Base-by-base conservation (phyloP, 2,797 vertebrate genomes). In the Gallinago solitaria region DNA sequence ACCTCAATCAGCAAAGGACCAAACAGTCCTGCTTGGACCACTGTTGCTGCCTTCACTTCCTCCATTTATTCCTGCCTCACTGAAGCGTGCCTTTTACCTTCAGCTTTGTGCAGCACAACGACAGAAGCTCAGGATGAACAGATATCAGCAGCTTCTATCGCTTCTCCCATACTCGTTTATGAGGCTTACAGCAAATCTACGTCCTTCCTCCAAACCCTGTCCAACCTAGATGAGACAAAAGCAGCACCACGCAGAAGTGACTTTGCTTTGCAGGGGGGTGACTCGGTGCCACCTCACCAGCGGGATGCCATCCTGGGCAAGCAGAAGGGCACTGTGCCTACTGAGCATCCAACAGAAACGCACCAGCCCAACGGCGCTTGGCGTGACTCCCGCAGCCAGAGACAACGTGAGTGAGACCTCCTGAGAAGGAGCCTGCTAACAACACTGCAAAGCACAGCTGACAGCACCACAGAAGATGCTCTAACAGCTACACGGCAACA, bases 211-310 rank as follows among this genome's bases (percentile, higher is more conserved):
- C 76, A 93, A 91, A 93, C 32, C 75, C 57, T 48, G 12, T 63
- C 92, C 37, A 70, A 67, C 13, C 20, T 82, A 77, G 82, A 69
- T 16, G 19, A 88, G 23, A 74, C 73, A 91, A 93, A 76, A 6
- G 4, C 47, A 83, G 74, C 37, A 70, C 32, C 28, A 9, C 0
- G 8, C 19, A 82, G 51, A 84, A 78, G 19, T 18, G 0, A 48
- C 82, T 73, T 16, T 68, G 35, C 67, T 82, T 48, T 89, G 60
- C 48, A 90, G 48, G 16, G n/a, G 35, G 8, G 33, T 61, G 56
- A 35, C 56, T 93, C 53, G 59, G 80, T 20, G 53, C 57, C 82
- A 43, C 59, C 74, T 77, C 28, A 77, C 56, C 32, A 85, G 60
- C 23, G 53, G 43, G 63, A 67, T 56, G 60, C 71, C 85, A 45